A percentile compares a stretch with the other conserved stretches of the same genome.
Evolutionary conservation across 2,113 vertebrate genomes (phyloP).

Genomic region (Ictalurus punctatus): DNA sequence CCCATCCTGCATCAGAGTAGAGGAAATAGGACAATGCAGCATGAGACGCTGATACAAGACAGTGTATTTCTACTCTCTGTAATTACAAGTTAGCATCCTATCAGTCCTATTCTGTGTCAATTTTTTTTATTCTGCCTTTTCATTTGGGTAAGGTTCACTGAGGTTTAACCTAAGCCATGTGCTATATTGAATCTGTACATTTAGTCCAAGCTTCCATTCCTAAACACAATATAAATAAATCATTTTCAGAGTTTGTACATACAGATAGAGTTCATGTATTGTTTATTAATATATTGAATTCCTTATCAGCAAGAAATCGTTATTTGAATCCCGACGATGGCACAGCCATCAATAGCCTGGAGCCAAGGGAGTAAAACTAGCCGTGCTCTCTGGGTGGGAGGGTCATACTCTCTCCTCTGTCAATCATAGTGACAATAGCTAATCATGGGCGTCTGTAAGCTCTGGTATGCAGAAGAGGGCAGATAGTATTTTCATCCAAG

Average conservation of each 20-base stretch:
- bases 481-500: not conserved
- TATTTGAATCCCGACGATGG: not conserved
- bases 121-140: not conserved
- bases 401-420: not conserved
- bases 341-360: too few relatives aligned
- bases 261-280: not conserved
- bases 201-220: not conserved
- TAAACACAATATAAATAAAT: not conserved
- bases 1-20: not conserved
- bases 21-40: constrained; percentile 5
- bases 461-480: not conserved
- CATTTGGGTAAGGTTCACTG: not conserved
- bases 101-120: not conserved
- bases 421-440: not conserved
- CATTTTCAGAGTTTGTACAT: not conserved
- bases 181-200: not conserved
- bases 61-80: not conserved
- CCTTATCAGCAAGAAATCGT: not conserved
- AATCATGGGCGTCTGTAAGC: not conserved
- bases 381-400: not conserved
- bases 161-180: not conserved
- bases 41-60: not conserved
- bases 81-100: not conserved
- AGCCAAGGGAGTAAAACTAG: not conserved
- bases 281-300: not conserved